phyloP scores from a whole-genome alignment of 53 echinoderm and acorn worm species.

The Henricia sp. region DNA sequence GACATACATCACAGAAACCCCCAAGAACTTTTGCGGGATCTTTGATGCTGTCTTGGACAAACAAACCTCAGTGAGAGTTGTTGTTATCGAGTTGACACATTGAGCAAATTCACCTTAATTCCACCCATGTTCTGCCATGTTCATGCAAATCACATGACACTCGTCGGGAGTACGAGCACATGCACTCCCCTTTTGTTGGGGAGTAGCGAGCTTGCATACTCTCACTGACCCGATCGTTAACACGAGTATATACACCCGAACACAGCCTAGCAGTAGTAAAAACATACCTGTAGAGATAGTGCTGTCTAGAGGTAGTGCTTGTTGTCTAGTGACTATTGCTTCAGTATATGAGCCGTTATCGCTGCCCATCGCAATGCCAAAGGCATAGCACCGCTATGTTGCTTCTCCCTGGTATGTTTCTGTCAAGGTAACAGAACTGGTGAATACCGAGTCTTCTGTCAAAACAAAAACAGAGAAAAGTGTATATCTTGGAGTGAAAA shows the following conservation, averaged over 20 bases:
- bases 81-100: too few relatives aligned
- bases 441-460: not conserved
- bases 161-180: too few relatives aligned
- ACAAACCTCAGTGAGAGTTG: not conserved
- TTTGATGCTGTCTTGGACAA: not conserved
- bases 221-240: not conserved
- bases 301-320: not conserved
- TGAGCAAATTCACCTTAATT: too few relatives aligned
- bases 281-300: not conserved
- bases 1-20: not conserved
- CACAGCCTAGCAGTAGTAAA: too few relatives aligned
- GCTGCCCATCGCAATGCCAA: conserved; percentile 5
- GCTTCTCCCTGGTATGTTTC: not conserved
- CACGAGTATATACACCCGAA: not conserved
- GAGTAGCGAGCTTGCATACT: not conserved
- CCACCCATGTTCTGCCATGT: too few relatives aligned
- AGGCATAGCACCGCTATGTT: not conserved
- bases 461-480: not conserved
- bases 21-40: not conserved
- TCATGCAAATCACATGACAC: too few relatives aligned
- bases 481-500: not conserved
- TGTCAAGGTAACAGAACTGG: not conserved
- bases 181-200: not conserved
- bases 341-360: not conserved
- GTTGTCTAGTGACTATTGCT: not conserved